Percentiles rank a stretch among this genome's conserved stretches.
phyloP scores from a whole-genome alignment of 2,888 invertebrate species.

The Eristalis pertinax region DNA sequence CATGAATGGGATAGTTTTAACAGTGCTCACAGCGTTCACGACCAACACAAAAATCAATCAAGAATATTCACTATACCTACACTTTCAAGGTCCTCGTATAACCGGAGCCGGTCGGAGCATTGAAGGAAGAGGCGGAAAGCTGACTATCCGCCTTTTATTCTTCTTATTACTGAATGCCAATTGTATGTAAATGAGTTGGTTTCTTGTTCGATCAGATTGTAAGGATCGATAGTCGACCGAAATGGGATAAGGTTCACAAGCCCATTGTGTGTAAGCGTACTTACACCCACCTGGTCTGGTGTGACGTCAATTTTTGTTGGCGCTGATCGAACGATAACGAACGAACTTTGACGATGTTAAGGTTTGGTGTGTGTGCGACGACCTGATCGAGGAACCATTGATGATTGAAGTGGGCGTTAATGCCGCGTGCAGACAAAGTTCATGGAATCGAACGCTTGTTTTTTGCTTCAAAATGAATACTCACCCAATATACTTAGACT shows the following conservation, averaged over 20 bases:
- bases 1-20: slow-evolving; percentile 56
- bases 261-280: slow-evolving; percentile 3
- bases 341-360: background rate
- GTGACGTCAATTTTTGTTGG: too few relatives aligned
- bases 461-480: background rate
- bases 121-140: background rate
- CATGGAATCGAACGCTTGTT: too few relatives aligned
- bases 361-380: too few relatives aligned
- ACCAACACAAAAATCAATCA: slow-evolving; percentile 49
- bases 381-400: too few relatives aligned
- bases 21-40: slow-evolving; percentile 3
- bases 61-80: slow-evolving; percentile 31
- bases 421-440: too few relatives aligned
- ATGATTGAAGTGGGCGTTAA: too few relatives aligned
- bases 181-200: slow-evolving; percentile 55
- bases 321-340: background rate
- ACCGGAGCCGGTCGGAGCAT: background rate
- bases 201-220: slow-evolving; percentile 11
- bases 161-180: slow-evolving; percentile 46
- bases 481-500: background rate
- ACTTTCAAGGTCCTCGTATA: slow-evolving; percentile 1
- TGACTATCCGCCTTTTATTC: slow-evolving; percentile 24
- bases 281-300: too few relatives aligned
- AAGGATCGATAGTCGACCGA: slow-evolving; percentile 52
- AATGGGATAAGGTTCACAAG: slow-evolving; percentile 23